Evolutionary conservation across 2,888 invertebrate genomes (phyloP).

Genomic region (Teleiodes luculella): DNA sequence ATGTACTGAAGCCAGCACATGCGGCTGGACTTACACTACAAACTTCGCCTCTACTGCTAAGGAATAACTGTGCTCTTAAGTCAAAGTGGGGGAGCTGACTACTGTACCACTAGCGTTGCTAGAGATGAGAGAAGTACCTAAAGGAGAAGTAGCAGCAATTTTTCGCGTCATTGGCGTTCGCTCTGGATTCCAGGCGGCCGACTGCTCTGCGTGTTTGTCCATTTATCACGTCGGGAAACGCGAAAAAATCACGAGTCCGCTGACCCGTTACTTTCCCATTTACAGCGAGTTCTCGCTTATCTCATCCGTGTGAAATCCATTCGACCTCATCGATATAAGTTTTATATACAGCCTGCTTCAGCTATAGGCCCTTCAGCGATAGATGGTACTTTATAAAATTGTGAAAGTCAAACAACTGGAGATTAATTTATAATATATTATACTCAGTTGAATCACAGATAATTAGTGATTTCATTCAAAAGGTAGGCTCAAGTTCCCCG

Average conservation of each 20-base stretch:
- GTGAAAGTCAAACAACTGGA: no score
- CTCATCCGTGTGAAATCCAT: slow-evolving; percentile 41
- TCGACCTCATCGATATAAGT: background rate
- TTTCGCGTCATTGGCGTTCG: slow-evolving; percentile 64
- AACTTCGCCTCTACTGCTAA: no score
- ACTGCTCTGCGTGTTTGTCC: slow-evolving; percentile 41
- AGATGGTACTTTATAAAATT: no score
- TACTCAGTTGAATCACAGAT: no score
- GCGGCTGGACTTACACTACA: no score
- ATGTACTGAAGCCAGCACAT: slow-evolving; percentile 30
- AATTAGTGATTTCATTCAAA: no score
- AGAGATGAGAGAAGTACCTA: slow-evolving; percentile 52
- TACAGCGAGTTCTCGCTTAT: slow-evolving; percentile 60
- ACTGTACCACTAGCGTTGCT: no score
- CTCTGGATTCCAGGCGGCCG: slow-evolving; percentile 43
- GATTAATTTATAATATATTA: no score
- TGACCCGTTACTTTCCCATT: slow-evolving; percentile 72
- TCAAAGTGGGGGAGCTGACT: no score
- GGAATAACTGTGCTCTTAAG: no score
- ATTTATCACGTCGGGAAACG: slow-evolving; percentile 68
- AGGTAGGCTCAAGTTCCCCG: no score
- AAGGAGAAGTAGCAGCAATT: slow-evolving; percentile 62
- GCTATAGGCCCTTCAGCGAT: no score
- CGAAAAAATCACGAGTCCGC: slow-evolving; percentile 59
- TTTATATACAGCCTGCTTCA: background rate